Evolutionary conservation across 2,797 vertebrate genomes (phyloP).

Genomic region (Lophius americanus): DNA sequence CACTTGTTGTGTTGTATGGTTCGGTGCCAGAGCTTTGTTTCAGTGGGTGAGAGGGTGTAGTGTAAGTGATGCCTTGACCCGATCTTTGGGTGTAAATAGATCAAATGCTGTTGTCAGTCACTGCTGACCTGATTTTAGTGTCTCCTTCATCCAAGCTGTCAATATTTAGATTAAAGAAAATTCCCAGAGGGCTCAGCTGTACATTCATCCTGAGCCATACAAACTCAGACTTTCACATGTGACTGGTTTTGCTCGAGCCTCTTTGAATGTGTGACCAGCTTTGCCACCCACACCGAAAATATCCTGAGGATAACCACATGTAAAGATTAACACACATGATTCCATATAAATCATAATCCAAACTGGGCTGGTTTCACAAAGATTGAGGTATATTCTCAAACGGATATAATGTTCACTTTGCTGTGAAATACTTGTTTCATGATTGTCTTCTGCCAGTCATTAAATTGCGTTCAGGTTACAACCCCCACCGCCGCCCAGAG

Average conservation of each 20-base stretch:
- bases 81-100: conserved; percentile 52
- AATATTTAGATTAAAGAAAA: conserved; percentile 48
- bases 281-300: conserved; percentile 21
- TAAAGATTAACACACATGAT: conserved; percentile 16
- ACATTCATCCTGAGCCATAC: conserved; percentile 12
- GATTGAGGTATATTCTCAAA: background rate
- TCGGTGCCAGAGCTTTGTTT: conserved; percentile 44
- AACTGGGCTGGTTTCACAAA: background rate
- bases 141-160: conserved; percentile 31
- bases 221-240: conserved; percentile 36
- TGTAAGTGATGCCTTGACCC: conserved; percentile 38
- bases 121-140: conserved; percentile 39
- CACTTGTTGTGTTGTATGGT: conserved; percentile 42
- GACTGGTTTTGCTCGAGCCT: conserved; percentile 46
- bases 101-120: conserved; percentile 39
- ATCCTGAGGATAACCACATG: background rate
- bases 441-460: background rate
- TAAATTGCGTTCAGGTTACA: background rate
- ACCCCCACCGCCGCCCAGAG: background rate
- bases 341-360: conserved; percentile 1
- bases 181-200: background rate
- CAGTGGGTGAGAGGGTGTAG: conserved; percentile 27
- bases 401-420: background rate
- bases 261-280: conserved; percentile 7
- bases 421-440: background rate